phyloP scores from a whole-genome alignment of 2,113 vertebrate species.

The Saimiri boliviensis region DNA sequence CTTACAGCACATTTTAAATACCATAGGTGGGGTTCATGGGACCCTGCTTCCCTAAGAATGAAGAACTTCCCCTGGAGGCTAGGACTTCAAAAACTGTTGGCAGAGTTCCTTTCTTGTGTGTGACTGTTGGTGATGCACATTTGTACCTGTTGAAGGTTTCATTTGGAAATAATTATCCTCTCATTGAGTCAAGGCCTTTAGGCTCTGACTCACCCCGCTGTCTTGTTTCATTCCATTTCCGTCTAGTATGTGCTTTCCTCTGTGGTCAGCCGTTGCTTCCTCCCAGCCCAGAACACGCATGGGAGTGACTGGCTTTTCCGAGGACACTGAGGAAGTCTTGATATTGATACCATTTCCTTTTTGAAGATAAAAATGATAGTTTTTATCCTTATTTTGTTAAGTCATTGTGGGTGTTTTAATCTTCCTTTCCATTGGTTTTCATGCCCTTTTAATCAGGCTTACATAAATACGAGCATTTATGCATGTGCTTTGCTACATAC shows the following conservation, averaged over 20 bases:
- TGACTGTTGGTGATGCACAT: accelerated
- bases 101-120: accelerated
- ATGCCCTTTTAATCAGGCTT: neutral
- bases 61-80: neutral
- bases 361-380: neutral
- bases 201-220: neutral
- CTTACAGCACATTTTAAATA: neutral
- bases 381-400: neutral
- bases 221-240: neutral
- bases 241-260: neutral
- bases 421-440: conserved; percentile 17
- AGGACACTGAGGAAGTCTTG: neutral
- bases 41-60: neutral
- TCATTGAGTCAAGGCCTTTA: neutral
- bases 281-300: neutral
- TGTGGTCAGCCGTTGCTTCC: neutral
- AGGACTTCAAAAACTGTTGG: neutral
- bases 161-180: neutral
- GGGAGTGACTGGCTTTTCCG: neutral
- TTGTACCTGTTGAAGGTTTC: neutral
- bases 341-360: neutral
- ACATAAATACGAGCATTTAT: neutral
- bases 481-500: neutral
- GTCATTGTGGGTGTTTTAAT: neutral
- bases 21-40: neutral